Percentiles rank a stretch among this genome's conserved stretches.
Conservation (phyloP, 2,888 invertebrate species). For the Leucophenga maculata region DNA sequence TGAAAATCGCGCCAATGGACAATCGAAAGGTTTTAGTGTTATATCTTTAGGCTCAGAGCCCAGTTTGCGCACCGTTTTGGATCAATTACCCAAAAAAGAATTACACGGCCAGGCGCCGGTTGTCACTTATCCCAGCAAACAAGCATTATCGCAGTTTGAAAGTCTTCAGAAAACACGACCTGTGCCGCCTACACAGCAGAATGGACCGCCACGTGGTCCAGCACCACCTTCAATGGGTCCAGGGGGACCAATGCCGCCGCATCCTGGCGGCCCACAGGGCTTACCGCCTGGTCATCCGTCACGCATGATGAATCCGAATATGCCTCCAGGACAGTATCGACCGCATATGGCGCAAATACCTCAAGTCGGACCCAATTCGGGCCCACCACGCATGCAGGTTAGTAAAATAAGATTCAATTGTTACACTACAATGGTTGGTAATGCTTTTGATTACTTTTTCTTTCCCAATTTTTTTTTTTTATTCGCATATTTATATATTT, state of each 20-base stretch:
- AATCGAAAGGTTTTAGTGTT: constrained; percentile 98
- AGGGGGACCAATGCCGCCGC: constrained; percentile 72
- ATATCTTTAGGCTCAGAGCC: constrained; percentile 94
- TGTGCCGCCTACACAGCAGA: constrained; percentile 79
- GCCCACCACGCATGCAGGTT: constrained; percentile 78
- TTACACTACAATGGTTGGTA: not conserved
- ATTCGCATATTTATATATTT: constrained; percentile 33
- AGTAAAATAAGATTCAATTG: constrained; percentile 36
- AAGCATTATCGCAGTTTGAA: constrained; percentile 88
- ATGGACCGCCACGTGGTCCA: constrained; percentile 74
- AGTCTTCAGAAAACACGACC: constrained; percentile 93
- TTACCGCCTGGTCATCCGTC: constrained; percentile 74
- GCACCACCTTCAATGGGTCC: constrained; percentile 69
- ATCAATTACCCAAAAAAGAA: constrained; percentile 94
- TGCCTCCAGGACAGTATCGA: constrained; percentile 76
- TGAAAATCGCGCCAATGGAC: constrained; percentile 98
- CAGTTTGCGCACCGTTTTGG: constrained; percentile 91
- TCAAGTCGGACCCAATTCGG: constrained; percentile 75
- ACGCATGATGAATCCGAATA: constrained; percentile 76
- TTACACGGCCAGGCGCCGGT: constrained; percentile 96
- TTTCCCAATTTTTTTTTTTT: constrained; percentile 33
- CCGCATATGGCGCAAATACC: constrained; percentile 76
- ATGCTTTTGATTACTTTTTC: constrained; percentile 29
- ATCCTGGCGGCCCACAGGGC: constrained; percentile 72
- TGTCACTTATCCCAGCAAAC: constrained; percentile 95